Evolutionary conservation across 1,140 invertebrate species (phyloP), one percentile per base, ranked within the genome.

Genomic region (Orussus abietinus): DNA sequence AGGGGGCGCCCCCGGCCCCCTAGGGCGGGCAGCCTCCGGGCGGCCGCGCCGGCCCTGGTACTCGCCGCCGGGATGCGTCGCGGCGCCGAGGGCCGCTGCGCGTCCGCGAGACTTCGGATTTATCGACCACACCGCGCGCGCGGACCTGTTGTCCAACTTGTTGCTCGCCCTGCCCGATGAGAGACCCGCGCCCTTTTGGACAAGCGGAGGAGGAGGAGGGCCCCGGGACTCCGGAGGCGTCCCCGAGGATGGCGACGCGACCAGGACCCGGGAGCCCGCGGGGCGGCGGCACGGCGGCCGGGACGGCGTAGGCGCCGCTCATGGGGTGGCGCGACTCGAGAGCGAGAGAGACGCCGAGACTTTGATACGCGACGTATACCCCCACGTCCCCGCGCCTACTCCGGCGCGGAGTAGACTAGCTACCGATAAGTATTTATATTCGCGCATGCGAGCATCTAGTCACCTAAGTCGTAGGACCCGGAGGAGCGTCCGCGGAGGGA

Each of bases 81-180:
- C 20, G 14, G 14, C 35, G 35, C 35, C 10, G 35, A 14, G 32
- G 10, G 10, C n/a, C 32, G 3, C 32, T 11, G 32, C 32, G 14
- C 9, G 33, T 46, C 47, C 45, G 40, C 32, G 43, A 20, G 42
- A 55, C 45, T 46, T 49, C 36, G 46, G 56, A 51, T 53, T 55
- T 63, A 63, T 63, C 60, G 60, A 63, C 58, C 58, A 59, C 50
- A 40, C 45, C 38, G 35, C 53, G 47, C 29, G 22, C 11, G 56
- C 62, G 64, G 66, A 69, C 66, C 68, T 69, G 68, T 69, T 69
- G 68, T 69, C 66, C 66, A 69, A 62, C 62, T 62, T 62, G 61
- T 64, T 64, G 61, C 61, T 62, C 59, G 55, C 58, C 51, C 59
- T 11, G 30, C 37, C 18, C 15, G 17, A 18, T 15, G 17, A 5